Evolutionary conservation across 1,140 invertebrate species (phyloP).

Genomic region (Trachymyrmex cornetzi): DNA sequence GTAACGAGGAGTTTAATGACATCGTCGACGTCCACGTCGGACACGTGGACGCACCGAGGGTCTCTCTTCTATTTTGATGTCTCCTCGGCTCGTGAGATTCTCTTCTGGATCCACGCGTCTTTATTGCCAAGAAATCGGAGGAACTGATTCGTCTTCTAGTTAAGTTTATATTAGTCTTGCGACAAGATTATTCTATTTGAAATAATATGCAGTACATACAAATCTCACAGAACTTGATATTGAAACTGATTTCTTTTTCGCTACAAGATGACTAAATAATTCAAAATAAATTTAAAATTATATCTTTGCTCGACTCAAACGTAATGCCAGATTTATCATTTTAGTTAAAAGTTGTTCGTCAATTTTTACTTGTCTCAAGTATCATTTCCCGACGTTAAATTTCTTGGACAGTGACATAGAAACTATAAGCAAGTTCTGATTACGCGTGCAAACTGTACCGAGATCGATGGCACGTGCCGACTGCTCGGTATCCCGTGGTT

Average conservation of each 20-base stretch:
- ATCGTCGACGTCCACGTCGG: slow-evolving; percentile 80
- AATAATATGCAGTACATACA: not conserved
- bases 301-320: not conserved
- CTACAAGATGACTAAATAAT: not conserved
- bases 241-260: not conserved
- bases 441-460: slow-evolving; percentile 57
- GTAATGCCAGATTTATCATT: not conserved
- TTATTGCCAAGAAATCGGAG: slow-evolving; percentile 21
- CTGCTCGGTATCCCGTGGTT: slow-evolving; percentile 68
- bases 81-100: slow-evolving; percentile 47
- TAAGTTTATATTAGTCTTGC: not conserved
- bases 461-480: slow-evolving; percentile 68
- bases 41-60: slow-evolving; percentile 74
- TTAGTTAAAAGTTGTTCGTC: not conserved
- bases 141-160: slow-evolving; percentile 17
- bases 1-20: slow-evolving; percentile 84
- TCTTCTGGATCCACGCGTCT: slow-evolving; percentile 20
- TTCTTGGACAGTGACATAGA: not conserved
- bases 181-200: not conserved
- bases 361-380: not conserved
- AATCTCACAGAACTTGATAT: not conserved
- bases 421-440: slow-evolving; percentile 12
- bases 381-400: not conserved
- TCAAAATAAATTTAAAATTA: not conserved
- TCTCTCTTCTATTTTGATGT: slow-evolving; percentile 72